These are phyloP conservation scores for Mellilla xanthometata DNA, from an alignment of 2,888 invertebrate species.

Conservation along the genomic window DNA sequence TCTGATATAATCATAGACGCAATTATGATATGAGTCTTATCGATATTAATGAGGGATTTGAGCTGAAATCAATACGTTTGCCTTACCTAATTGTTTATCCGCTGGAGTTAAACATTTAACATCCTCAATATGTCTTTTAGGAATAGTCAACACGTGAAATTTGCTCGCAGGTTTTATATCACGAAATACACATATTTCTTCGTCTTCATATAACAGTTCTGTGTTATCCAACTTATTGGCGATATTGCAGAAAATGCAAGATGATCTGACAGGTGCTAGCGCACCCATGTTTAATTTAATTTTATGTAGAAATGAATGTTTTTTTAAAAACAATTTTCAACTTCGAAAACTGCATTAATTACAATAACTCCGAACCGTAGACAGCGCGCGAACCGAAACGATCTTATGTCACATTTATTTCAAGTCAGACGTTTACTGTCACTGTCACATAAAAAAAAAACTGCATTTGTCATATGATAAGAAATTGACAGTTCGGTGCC, in stretches of 20 bases:
- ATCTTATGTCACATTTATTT: too few species aligned
- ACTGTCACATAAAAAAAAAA: too few species aligned
- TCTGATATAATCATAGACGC: neutral
- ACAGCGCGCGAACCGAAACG: too few species aligned
- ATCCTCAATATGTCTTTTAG: slow-evolving; percentile 89
- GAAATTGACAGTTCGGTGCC: too few species aligned
- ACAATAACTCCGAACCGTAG: too few species aligned
- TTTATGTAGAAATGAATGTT: too few species aligned
- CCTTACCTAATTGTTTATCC: slow-evolving; percentile 88
- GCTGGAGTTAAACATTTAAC: slow-evolving; percentile 85
- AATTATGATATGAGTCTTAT: neutral
- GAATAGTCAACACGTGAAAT: slow-evolving; percentile 90
- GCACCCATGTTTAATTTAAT: slow-evolving; percentile 47
- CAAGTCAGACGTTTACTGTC: too few species aligned
- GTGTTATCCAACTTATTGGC: slow-evolving; percentile 82
- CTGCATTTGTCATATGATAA: too few species aligned
- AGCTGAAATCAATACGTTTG: neutral
- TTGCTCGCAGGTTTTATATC: slow-evolving; percentile 92
- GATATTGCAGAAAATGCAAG: slow-evolving; percentile 91
- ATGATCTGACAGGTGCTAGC: slow-evolving; percentile 38
- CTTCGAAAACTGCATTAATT: too few species aligned
- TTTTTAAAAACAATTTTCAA: too few species aligned
- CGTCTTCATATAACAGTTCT: slow-evolving; percentile 87
- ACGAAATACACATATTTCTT: slow-evolving; percentile 89
- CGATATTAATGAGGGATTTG: neutral